These are phyloP conservation scores for Neelides sp. DNA, from an alignment of 1,140 invertebrate species.

Conservation along the genomic window DNA sequence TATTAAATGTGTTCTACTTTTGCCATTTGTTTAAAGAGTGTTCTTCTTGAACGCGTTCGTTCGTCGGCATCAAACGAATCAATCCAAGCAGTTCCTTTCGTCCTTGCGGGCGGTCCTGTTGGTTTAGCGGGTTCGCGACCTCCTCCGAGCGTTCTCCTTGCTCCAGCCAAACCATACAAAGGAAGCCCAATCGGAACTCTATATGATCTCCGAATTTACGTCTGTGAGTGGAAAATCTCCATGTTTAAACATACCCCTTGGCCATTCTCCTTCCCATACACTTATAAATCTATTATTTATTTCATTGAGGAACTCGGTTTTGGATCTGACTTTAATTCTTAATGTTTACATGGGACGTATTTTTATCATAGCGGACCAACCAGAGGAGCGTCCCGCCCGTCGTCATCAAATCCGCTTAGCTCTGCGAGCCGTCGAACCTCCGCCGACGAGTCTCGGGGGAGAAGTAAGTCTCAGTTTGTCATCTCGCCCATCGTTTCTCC, in stretches of 20 bases:
- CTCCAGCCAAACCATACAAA: slow-evolving; percentile 77
- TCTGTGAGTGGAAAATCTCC: slow-evolving; percentile 59
- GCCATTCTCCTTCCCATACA: not conserved
- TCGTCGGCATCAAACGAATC: slow-evolving; percentile 39
- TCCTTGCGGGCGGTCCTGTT: slow-evolving; percentile 30
- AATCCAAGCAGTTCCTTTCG: slow-evolving; percentile 28
- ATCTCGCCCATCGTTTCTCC: slow-evolving; percentile 38
- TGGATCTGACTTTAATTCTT: too few relatives aligned
- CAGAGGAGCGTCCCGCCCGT: slow-evolving; percentile 60
- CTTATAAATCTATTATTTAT: too few relatives aligned
- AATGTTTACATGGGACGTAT: too few relatives aligned
- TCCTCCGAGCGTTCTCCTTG: slow-evolving; percentile 78
- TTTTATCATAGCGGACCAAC: slow-evolving; percentile 52
- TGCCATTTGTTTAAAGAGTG: slow-evolving; percentile 55
- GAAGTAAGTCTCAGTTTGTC: slow-evolving; percentile 36
- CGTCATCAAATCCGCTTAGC: slow-evolving; percentile 68
- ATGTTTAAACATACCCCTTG: not conserved
- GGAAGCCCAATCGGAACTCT: slow-evolving; percentile 80
- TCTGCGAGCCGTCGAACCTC: slow-evolving; percentile 51
- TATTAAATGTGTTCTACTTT: too few relatives aligned
- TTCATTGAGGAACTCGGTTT: too few relatives aligned
- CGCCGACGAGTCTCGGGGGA: slow-evolving; percentile 47
- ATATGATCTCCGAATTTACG: slow-evolving; percentile 64
- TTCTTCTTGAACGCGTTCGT: slow-evolving; percentile 62
- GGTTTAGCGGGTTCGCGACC: slow-evolving; percentile 54